Evolutionary conservation across 2,113 vertebrate species (phyloP).

Genomic region (Tor tambroides): DNA sequence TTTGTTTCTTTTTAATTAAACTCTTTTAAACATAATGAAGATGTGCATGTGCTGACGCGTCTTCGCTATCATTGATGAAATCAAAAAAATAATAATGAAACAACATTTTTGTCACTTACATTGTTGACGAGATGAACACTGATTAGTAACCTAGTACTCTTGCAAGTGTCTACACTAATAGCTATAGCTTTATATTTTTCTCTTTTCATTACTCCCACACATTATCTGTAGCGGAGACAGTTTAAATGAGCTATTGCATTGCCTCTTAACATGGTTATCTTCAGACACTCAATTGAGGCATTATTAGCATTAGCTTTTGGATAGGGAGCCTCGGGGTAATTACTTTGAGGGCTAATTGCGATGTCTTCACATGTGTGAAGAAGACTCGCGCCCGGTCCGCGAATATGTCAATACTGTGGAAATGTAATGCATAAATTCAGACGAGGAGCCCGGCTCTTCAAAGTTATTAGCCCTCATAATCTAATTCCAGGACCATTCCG

Average conservation of each 20-base stretch:
- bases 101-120: too few species aligned
- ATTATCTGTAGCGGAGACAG: background rate
- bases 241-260: conserved; percentile 26
- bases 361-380: conserved; percentile 50
- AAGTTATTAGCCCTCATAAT: conserved; percentile 57
- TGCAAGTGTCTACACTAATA: background rate
- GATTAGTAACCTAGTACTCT: too few species aligned
- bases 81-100: too few species aligned
- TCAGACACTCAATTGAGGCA: conserved; percentile 19
- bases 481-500: conserved; percentile 51
- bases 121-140: too few species aligned
- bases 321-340: conserved; percentile 48
- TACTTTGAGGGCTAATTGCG: conserved; percentile 60
- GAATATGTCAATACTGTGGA: conserved; percentile 49
- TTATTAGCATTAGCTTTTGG: conserved; percentile 38
- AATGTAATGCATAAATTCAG: conserved; percentile 57
- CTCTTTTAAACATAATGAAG: too few species aligned
- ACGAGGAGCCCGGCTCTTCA: conserved; percentile 50
- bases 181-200: background rate
- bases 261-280: conserved; percentile 16
- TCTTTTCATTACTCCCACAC: background rate
- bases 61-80: too few species aligned
- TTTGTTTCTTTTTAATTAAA: too few species aligned
- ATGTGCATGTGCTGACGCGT: too few species aligned
- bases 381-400: conserved; percentile 26